Conservation (phyloP, 1,140 invertebrate genomes). For the Latrodectus geometricus region DNA sequence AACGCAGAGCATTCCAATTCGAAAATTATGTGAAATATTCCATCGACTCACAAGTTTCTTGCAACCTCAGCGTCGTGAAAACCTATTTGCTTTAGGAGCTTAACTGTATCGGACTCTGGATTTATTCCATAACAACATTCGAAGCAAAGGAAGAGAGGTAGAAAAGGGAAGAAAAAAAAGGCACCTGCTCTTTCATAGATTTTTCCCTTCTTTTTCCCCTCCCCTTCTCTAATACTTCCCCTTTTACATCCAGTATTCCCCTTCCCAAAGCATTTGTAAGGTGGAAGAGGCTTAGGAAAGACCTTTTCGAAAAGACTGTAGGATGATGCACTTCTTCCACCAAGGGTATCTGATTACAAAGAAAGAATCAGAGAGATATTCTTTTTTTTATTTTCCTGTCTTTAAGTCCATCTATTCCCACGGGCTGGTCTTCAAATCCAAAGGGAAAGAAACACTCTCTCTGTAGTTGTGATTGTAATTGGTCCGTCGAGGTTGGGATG, state of each 20-base stretch:
- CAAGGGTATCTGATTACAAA: conserved; percentile 52
- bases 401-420: conserved; percentile 36
- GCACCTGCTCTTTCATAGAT: conserved; percentile 34
- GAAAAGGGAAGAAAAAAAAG: not conserved
- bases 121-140: conserved; percentile 37
- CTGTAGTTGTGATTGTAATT: conserved; percentile 42
- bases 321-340: conserved; percentile 28
- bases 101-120: conserved; percentile 25
- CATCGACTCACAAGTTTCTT: not conserved
- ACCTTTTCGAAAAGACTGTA: not conserved
- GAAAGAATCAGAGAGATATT: conserved; percentile 47
- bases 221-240: not conserved
- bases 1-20: not conserved
- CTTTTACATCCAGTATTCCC: not conserved
- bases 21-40: not conserved
- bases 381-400: conserved; percentile 9
- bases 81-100: conserved; percentile 9
- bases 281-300: conserved; percentile 18
- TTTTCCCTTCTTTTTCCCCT: conserved; percentile 16
- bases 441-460: conserved; percentile 25
- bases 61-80: not conserved
- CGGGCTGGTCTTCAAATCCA: conserved; percentile 3
- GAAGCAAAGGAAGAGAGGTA: conserved; percentile 17
- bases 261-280: not conserved
- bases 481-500: conserved; percentile 23